These are phyloP conservation scores for Gnathonemus echidnorhynchus DNA, from an alignment of 2,113 vertebrate species.

Conservation along the genomic window DNA sequence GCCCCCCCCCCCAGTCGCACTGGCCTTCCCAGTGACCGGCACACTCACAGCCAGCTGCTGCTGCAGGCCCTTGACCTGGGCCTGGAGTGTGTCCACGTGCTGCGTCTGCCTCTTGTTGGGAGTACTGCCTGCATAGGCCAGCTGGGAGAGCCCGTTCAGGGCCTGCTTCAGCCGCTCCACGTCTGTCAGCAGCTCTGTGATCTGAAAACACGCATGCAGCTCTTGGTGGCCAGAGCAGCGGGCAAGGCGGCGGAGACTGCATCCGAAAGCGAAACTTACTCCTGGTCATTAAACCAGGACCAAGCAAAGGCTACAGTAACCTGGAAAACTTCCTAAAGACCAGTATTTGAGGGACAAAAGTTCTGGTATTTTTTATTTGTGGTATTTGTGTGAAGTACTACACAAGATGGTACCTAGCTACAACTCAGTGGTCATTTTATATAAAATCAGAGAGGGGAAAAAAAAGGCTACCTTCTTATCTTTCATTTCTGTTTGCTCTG, in stretches of 20 bases:
- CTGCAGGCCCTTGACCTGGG: conserved; percentile 79
- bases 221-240: not conserved
- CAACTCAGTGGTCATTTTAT: not conserved
- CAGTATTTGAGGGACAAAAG: not conserved
- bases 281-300: not conserved
- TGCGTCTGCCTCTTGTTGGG: conserved; percentile 79
- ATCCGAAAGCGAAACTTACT: not conserved
- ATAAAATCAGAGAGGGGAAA: not conserved
- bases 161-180: conserved; percentile 87
- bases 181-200: conserved; percentile 84
- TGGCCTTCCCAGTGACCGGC: not conserved
- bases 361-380: not conserved
- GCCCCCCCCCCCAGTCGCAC: not conserved
- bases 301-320: not conserved
- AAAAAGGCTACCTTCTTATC: conserved; percentile 78
- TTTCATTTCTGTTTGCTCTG: conserved; percentile 84
- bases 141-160: conserved; percentile 82
- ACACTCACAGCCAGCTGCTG: conserved; percentile 90
- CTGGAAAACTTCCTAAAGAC: not conserved
- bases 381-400: not conserved
- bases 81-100: conserved; percentile 77
- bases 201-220: conserved; percentile 55
- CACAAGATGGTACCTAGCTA: not conserved
- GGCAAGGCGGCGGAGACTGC: too few relatives aligned
- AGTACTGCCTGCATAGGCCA: conserved; percentile 69